phyloP scores from a whole-genome alignment of 2,797 vertebrate species.

The Sebastes flavidus region DNA sequence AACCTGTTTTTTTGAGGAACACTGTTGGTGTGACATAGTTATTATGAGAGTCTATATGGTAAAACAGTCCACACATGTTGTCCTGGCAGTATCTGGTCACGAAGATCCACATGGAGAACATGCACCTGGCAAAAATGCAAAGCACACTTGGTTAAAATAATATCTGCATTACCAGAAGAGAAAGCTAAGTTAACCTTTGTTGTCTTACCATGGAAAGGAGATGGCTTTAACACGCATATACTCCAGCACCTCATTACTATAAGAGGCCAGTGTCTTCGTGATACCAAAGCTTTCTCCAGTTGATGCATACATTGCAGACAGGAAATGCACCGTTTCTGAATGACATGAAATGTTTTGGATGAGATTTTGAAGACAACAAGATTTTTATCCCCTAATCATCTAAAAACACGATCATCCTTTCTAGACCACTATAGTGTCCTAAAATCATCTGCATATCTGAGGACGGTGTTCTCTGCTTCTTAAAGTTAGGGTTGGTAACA shows the following conservation, averaged over 20 bases:
- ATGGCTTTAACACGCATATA: slow-evolving; percentile 59
- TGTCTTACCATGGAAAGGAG: slow-evolving; percentile 78
- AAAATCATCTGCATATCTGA: not conserved
- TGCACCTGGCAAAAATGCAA: slow-evolving; percentile 69
- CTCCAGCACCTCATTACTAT: slow-evolving; percentile 73
- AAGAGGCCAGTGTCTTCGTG: slow-evolving; percentile 70
- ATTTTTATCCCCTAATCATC: not conserved
- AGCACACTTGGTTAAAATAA: not conserved
- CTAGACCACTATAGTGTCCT: not conserved
- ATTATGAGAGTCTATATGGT: slow-evolving; percentile 74
- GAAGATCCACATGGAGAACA: slow-evolving; percentile 81
- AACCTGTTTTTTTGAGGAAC: slow-evolving; percentile 79
- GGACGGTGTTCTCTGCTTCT: not conserved
- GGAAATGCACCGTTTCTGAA: slow-evolving; percentile 76
- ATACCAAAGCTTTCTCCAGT: slow-evolving; percentile 85
- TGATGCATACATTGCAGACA: slow-evolving; percentile 82
- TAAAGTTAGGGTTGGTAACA: not conserved
- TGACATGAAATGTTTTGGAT: not conserved
- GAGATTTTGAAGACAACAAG: not conserved
- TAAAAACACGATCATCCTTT: not conserved
- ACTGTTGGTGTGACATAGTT: slow-evolving; percentile 77
- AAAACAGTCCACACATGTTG: slow-evolving; percentile 74
- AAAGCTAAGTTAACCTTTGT: not conserved
- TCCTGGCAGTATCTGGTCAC: slow-evolving; percentile 68
- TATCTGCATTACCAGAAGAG: not conserved